phyloP scores from a whole-genome alignment of 2,113 vertebrate species.

The Lampris megalopsis region DNA sequence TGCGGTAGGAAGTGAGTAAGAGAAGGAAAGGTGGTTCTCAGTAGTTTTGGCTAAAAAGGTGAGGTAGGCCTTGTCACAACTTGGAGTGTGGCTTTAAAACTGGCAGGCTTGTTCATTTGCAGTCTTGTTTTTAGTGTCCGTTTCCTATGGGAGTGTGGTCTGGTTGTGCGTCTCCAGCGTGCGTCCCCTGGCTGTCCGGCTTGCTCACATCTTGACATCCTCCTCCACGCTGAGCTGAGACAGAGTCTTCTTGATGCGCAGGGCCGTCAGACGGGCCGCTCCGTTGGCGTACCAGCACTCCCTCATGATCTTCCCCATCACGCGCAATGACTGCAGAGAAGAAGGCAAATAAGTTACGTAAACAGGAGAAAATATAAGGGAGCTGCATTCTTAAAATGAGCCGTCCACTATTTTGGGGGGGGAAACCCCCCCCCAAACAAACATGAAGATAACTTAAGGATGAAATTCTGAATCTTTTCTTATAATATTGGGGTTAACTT shows the following conservation, averaged over 20 bases:
- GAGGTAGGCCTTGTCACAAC: conserved; percentile 85
- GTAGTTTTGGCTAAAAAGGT: conserved; percentile 87
- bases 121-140: conserved; percentile 70
- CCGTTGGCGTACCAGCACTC: conserved; percentile 99
- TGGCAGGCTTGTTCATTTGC: conserved; percentile 79
- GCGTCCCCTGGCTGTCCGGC: background rate
- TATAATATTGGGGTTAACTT: too few species aligned
- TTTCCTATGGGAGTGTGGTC: conserved; percentile 64
- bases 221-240: conserved; percentile 98
- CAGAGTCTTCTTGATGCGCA: conserved; percentile 98
- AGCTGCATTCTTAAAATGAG: too few species aligned
- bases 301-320: conserved; percentile 99
- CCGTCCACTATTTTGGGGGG: too few species aligned
- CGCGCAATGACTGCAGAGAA: conserved; percentile 87
- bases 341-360: background rate
- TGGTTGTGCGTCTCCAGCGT: conserved; percentile 52
- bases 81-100: conserved; percentile 82
- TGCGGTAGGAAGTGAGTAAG: conserved; percentile 17
- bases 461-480: too few species aligned
- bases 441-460: too few species aligned
- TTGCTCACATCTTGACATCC: conserved; percentile 91
- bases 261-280: conserved; percentile 92
- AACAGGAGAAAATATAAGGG: too few species aligned
- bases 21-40: conserved; percentile 67
- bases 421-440: too few species aligned